Conservation (phyloP, 2,797 vertebrate genomes). For the Nyctibius grandis region DNA sequence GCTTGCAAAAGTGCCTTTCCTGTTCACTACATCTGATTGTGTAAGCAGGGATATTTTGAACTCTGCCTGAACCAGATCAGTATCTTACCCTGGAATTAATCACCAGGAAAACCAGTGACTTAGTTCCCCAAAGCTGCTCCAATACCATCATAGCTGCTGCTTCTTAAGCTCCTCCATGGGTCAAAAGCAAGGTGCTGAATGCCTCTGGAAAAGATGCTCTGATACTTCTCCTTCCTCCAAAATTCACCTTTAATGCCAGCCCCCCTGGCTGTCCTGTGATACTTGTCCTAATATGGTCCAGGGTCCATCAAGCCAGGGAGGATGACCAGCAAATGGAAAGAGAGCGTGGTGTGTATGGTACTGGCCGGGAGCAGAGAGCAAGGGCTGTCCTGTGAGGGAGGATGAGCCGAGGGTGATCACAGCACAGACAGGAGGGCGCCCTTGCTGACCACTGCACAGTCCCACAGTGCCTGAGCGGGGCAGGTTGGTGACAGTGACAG, state of each 20-base stretch:
- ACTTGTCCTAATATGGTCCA: not conserved
- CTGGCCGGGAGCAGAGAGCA: not conserved
- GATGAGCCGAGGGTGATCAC: not conserved
- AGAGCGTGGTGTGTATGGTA: not conserved
- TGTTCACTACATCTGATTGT: not conserved
- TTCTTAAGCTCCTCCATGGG: not conserved
- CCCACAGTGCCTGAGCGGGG: not conserved
- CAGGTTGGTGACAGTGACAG: not conserved
- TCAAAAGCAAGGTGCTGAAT: not conserved
- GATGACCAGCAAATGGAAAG: not conserved
- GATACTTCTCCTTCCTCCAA: not conserved
- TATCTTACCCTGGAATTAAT: slow-evolving; percentile 30
- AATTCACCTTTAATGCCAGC: not conserved
- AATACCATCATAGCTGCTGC: not conserved
- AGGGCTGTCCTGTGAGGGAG: not conserved
- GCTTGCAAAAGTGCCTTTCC: slow-evolving; percentile 19
- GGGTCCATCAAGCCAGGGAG: not conserved
- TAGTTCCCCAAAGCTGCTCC: not conserved
- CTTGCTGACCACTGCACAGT: not conserved
- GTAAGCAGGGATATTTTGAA: slow-evolving; percentile 18
- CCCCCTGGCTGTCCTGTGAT: not conserved
- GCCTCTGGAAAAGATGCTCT: not conserved
- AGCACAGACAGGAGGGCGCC: not conserved
- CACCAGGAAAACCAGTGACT: slow-evolving; percentile 8
- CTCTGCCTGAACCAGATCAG: not conserved